Base-by-base conservation (phyloP, 2,888 invertebrate species). In the Drosophila kanekoi region DNA sequence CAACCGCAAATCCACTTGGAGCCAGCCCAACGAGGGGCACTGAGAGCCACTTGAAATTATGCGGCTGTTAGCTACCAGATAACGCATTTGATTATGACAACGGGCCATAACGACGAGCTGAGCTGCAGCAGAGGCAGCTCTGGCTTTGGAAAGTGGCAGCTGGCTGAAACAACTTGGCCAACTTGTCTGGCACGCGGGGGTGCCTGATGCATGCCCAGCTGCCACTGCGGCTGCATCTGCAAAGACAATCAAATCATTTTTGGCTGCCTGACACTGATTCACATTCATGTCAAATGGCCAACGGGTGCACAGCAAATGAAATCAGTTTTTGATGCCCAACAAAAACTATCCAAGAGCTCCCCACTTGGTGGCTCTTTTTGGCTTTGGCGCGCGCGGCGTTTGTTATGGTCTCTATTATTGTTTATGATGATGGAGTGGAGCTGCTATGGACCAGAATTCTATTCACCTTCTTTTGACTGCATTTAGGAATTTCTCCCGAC, bases 31-130 rank as follows among this genome's bases (percentile, higher is more conserved):
- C 41, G 62, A 72, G 72, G 51, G 68, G 54, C 64, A 71, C 40
- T 70, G 74, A 67, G 78, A 69, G 81, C 65, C 83, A 87, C 87
- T 87, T 76, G 85, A 88, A 89, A 83, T 83, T 89, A 90, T 84
- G 81, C 86, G 87, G 76, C 87, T 82, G 83, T 84, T 88, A 81
- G 90, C 90, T 90, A 90, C 90, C 86, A 86, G 89, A 82, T 84
- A 88, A 90, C 82, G 83, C 89, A 81, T 78, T 82, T 84, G 82
- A 82, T 82, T 82, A 87, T 82, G 87, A 87, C 85, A 82, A 82
- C 84, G 81, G 70, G 63, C 78, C 79, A 69, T 69, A 78, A 74
- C 60, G 56, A 62, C 49, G 20, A 54, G 60, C 49, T 57, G 68
- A 59, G 53, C 43, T 51, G 71, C 71, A 58, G 49, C 67, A 33